These are phyloP conservation scores for Sparus aurata DNA, from an alignment of 2,797 vertebrate genomes.

Conservation along the genomic window DNA sequence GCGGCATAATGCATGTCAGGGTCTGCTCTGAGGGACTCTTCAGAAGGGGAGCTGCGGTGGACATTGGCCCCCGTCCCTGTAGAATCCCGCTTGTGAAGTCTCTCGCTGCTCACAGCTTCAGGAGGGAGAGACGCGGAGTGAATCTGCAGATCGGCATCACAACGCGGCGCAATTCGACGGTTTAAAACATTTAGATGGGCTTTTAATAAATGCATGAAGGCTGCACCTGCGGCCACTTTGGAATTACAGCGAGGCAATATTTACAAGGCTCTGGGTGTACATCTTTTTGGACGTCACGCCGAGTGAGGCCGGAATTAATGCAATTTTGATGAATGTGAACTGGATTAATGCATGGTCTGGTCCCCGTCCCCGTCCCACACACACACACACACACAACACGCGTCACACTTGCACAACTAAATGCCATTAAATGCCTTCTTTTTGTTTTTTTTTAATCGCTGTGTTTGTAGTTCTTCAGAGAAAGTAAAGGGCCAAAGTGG, in stretches of 20 bases:
- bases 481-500: constrained; percentile 33
- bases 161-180: constrained; percentile 51
- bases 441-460: constrained; percentile 11
- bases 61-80: background rate
- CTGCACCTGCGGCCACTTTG: constrained; percentile 72
- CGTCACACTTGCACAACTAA: constrained; percentile 36
- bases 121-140: constrained; percentile 28
- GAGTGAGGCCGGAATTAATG: constrained; percentile 47
- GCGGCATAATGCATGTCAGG: rapidly evolving
- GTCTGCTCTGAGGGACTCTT: background rate
- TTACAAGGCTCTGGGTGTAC: constrained; percentile 57
- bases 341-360: constrained; percentile 33
- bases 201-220: constrained; percentile 76
- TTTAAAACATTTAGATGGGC: constrained; percentile 62
- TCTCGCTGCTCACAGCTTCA: constrained; percentile 28
- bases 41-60: background rate
- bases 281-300: constrained; percentile 43
- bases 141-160: constrained; percentile 32
- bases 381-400: too few species aligned
- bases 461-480: constrained; percentile 48
- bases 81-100: constrained; percentile 6
- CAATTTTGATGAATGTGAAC: constrained; percentile 62
- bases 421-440: constrained; percentile 58
- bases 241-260: constrained; percentile 59
- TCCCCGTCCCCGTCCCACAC: constrained; percentile 8